Evolutionary conservation across 2,113 vertebrate genomes (phyloP).

Genomic region (Leucoraja erinaceus): DNA sequence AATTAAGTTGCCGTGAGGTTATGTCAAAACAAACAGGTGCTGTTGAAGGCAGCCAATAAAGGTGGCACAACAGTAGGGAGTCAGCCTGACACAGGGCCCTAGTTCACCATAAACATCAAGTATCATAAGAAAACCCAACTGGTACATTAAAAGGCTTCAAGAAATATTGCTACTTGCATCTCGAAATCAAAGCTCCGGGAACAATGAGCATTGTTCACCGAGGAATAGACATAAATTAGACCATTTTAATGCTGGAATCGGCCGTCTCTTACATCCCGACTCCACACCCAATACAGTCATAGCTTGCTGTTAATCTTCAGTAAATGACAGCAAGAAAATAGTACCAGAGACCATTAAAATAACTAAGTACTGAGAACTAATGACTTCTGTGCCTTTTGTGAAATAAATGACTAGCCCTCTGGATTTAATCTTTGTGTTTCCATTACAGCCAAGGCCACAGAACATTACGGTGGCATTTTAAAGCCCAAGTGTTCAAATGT

Average conservation of each 20-base stretch:
- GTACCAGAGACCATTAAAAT: neutral
- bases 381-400: neutral
- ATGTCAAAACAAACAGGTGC: neutral
- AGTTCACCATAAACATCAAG: neutral
- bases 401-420: neutral
- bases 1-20: neutral
- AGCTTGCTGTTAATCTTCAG: constrained; percentile 19
- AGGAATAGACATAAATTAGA: neutral
- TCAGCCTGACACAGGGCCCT: neutral
- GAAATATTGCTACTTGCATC: neutral
- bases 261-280: neutral
- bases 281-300: neutral
- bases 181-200: neutral
- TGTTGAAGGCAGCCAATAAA: neutral
- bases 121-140: neutral
- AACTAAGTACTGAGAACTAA: neutral
- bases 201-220: neutral
- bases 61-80: neutral
- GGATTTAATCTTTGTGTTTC: neutral
- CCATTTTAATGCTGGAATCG: neutral
- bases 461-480: too few species aligned
- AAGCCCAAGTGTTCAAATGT: too few species aligned
- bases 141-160: neutral
- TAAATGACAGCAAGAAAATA: constrained; percentile 31
- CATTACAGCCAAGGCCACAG: neutral